phyloP scores from a whole-genome alignment of 2,888 invertebrate genomes.

The Chironomus riparius region DNA sequence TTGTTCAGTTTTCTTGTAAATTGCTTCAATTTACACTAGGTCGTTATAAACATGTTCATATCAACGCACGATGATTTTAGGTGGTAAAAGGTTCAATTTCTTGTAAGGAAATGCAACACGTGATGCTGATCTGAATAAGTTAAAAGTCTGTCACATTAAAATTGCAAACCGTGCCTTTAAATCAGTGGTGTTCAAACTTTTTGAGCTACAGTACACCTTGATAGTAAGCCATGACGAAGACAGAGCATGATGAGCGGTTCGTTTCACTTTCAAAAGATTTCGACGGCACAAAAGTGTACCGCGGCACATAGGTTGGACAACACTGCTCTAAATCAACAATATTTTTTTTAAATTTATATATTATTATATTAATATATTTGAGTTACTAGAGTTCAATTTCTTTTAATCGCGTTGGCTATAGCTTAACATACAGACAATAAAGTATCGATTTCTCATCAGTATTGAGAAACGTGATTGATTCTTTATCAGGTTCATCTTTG shows the following conservation, averaged over 20 bases:
- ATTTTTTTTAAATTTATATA: too few relatives aligned
- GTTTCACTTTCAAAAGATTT: too few relatives aligned
- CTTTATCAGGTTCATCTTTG: not conserved
- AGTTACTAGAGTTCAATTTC: not conserved
- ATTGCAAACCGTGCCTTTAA: not conserved
- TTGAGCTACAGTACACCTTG: too few relatives aligned
- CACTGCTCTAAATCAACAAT: too few relatives aligned
- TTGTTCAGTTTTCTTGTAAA: not conserved
- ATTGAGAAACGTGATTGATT: not conserved
- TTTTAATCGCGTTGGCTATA: not conserved
- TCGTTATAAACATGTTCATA: not conserved
- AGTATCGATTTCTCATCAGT: not conserved
- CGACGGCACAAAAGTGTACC: too few relatives aligned
- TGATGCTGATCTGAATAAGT: not conserved
- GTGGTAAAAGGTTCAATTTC: not conserved
- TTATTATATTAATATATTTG: too few relatives aligned
- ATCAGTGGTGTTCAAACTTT: too few relatives aligned
- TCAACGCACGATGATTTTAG: too few relatives aligned
- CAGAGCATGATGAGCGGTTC: too few relatives aligned
- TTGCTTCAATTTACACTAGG: not conserved
- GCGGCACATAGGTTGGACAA: too few relatives aligned
- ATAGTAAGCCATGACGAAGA: too few relatives aligned
- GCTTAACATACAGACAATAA: not conserved
- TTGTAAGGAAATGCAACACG: not conserved
- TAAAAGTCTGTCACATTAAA: not conserved